A percentile compares a stretch with the other conserved stretches of the same genome.
phyloP scores from a whole-genome alignment of 2,113 vertebrate species.

The Equus quagga region DNA sequence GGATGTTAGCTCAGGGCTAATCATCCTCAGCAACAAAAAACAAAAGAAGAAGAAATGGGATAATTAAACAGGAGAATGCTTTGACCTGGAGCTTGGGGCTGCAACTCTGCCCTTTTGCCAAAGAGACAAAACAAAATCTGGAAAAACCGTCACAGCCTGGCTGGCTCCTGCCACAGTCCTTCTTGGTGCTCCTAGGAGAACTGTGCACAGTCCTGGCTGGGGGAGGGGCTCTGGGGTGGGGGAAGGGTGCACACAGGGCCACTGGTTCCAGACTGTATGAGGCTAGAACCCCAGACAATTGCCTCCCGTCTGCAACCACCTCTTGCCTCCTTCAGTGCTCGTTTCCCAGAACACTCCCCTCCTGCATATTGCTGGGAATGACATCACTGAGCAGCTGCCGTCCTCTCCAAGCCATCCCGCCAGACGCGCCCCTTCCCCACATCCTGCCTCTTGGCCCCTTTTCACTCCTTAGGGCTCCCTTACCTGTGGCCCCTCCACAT shows the following conservation, averaged over 20 bases:
- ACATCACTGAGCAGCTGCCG: no score
- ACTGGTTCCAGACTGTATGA: not conserved
- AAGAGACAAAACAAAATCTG: not conserved
- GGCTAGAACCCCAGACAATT: not conserved
- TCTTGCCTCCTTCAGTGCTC: not conserved
- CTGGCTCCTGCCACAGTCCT: not conserved
- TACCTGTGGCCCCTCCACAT: not conserved
- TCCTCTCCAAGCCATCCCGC: not conserved
- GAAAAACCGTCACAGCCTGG: not conserved
- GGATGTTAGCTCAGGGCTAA: no score
- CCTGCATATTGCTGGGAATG: not conserved
- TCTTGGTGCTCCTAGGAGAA: not conserved
- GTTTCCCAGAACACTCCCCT: not conserved
- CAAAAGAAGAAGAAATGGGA: not conserved
- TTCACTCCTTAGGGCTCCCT: not conserved
- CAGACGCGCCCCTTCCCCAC: not conserved
- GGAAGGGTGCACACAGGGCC: no score
- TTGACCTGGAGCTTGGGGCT: not conserved
- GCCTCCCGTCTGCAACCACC: not conserved
- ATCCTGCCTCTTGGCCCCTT: not conserved
- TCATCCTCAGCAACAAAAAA: no score
- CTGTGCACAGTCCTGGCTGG: not conserved
- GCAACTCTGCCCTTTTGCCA: not conserved
- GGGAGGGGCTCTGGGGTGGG: not conserved
- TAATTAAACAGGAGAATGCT: not conserved